Percentiles rank a stretch among this genome's conserved stretches.
These are phyloP conservation scores for Paralinhomoeus sp. DNA, from an alignment of 2,888 invertebrate species.

Conservation along the genomic window DNA sequence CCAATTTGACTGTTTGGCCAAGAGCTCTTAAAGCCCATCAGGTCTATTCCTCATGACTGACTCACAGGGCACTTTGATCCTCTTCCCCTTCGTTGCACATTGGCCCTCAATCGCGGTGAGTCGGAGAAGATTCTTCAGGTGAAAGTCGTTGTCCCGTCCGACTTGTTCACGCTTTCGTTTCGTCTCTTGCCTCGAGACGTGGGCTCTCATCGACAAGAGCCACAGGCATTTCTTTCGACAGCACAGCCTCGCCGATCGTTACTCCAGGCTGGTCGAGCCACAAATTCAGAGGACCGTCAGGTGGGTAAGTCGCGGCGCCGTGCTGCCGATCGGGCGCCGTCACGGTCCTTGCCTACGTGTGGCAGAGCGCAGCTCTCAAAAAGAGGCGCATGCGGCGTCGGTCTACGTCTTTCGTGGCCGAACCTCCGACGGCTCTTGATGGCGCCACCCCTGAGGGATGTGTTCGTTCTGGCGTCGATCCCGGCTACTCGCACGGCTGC, in stretches of 20 bases:
- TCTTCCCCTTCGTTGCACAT: conserved; percentile 40
- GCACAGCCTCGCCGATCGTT: conserved; percentile 34
- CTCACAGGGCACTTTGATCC: too few species aligned
- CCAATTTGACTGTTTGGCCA: too few species aligned
- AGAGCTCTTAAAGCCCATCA: too few species aligned
- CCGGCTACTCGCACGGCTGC: conserved; percentile 66
- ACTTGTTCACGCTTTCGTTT: too few species aligned
- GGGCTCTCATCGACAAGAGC: too few species aligned
- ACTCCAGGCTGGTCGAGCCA: conserved; percentile 33
- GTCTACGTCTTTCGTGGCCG: conserved; percentile 56
- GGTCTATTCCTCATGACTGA: too few species aligned
- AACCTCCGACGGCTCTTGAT: conserved; percentile 62
- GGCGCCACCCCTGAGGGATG: conserved; percentile 50
- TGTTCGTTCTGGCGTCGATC: conserved; percentile 59
- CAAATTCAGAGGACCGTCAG: conserved; percentile 23
- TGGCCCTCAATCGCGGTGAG: conserved; percentile 70
- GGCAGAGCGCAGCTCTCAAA: conserved; percentile 49
- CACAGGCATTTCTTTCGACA: too few species aligned
- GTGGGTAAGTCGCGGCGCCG: conserved; percentile 11
- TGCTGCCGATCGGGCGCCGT: background rate
- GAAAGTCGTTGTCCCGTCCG: too few species aligned
- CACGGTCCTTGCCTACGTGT: too few species aligned
- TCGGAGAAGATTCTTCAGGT: conserved; percentile 49
- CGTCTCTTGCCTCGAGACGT: too few species aligned
- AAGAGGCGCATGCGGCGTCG: conserved; percentile 52